Conservation (phyloP, 2,113 vertebrate species). For the Synodontis membranacea region DNA sequence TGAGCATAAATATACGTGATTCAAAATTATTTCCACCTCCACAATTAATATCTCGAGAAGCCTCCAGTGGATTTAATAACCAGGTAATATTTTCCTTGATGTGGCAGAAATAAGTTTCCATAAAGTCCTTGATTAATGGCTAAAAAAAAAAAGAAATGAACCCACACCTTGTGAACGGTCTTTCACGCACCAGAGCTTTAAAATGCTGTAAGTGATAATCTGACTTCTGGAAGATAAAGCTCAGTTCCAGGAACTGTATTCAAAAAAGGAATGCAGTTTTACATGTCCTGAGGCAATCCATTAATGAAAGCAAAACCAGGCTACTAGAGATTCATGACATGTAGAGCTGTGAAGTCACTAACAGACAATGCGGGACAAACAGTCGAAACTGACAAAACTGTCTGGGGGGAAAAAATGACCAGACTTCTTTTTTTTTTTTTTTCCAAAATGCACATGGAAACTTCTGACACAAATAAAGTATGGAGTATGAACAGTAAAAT, state of each 20-base stretch:
- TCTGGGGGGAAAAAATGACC: not conserved
- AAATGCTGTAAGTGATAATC: not conserved
- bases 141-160: not conserved
- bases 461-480: conserved; percentile 15
- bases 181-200: not conserved
- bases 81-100: not conserved
- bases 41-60: not conserved
- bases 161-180: not conserved
- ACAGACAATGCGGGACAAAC: not conserved
- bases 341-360: not conserved
- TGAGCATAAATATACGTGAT: too few relatives aligned
- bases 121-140: not conserved
- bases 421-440: not conserved
- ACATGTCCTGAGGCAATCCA: not conserved
- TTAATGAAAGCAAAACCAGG: not conserved
- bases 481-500: not conserved
- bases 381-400: not conserved
- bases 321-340: not conserved
- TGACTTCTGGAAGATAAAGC: not conserved
- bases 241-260: conserved; percentile 16
- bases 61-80: not conserved
- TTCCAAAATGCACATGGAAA: conserved; percentile 18
- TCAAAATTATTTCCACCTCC: too few relatives aligned
- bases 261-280: conserved; percentile 15
- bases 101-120: not conserved